These are phyloP conservation scores for Coturnix japonica DNA, from an alignment of 2,113 vertebrate species.

Conservation along the genomic window DNA sequence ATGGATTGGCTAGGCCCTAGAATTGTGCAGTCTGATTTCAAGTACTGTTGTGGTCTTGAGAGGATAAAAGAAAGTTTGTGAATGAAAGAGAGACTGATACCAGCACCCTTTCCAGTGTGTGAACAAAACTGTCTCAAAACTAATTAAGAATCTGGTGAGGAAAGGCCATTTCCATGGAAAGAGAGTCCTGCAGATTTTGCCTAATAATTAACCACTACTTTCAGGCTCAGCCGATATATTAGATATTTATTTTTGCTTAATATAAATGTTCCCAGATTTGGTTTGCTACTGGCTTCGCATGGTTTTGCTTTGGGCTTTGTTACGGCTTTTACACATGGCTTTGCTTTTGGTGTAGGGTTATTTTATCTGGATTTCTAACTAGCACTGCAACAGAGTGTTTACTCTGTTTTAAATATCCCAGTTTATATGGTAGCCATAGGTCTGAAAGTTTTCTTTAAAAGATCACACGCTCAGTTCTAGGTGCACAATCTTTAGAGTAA, in stretches of 20 bases:
- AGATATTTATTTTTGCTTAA: not conserved
- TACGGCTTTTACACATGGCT: not conserved
- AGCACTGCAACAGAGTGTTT: not conserved
- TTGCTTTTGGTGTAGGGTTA: not conserved
- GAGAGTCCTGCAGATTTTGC: not conserved
- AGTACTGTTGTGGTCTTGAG: not conserved
- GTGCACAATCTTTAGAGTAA: slow-evolving; percentile 4
- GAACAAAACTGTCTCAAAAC: not conserved
- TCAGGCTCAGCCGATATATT: not conserved
- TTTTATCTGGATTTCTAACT: slow-evolving; percentile 13
- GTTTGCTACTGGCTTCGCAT: not conserved
- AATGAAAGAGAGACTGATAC: not conserved
- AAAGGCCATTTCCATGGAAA: not conserved
- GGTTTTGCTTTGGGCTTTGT: not conserved
- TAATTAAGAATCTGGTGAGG: not conserved
- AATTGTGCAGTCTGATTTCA: not conserved
- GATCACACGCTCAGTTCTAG: not conserved
- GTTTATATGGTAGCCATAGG: not conserved
- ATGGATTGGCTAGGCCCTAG: not conserved
- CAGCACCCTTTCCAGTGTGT: not conserved
- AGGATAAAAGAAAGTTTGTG: not conserved
- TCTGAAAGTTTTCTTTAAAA: slow-evolving; percentile 1
- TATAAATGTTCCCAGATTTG: not conserved
- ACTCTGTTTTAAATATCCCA: not conserved
- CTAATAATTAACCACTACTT: not conserved